A percentile compares a stretch with the other conserved stretches of the same genome.
Conservation (phyloP, 53 echinoderm and acorn worm species). For the Mesocentrotus franciscanus region DNA sequence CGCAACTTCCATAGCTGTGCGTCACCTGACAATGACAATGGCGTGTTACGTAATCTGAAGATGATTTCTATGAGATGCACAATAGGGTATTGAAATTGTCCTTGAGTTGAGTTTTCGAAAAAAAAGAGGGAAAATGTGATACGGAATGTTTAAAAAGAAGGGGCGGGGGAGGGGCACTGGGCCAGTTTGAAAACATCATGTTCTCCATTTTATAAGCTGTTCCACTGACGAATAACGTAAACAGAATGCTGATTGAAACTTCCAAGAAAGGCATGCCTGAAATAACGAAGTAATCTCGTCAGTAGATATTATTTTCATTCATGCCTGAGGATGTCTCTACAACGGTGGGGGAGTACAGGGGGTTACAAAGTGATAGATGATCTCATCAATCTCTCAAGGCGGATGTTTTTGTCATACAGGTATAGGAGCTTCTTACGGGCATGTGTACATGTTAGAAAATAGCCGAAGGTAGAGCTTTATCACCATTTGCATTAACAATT, state of each 20-base stretch:
- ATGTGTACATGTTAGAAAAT: neutral
- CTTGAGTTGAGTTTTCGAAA: no score
- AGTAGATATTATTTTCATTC: neutral
- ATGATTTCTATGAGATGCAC: no score
- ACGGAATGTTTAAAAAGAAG: no score
- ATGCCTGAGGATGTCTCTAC: neutral
- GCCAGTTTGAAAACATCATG: no score
- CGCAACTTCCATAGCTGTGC: no score
- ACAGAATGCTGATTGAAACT: neutral
- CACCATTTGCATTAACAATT: neutral
- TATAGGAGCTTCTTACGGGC: neutral
- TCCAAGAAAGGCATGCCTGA: neutral
- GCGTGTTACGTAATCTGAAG: no score
- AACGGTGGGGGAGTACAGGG: neutral
- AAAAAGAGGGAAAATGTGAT: no score
- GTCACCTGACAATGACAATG: no score
- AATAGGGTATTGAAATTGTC: no score
- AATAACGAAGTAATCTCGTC: neutral
- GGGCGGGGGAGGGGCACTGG: no score
- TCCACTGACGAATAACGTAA: neutral
- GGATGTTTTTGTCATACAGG: neutral
- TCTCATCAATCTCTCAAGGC: neutral
- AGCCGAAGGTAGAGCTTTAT: neutral
- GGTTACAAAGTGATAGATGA: neutral
- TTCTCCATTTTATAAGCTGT: no score